Conservation (phyloP, 2,797 vertebrate species). For the Sebastes variabilis region DNA sequence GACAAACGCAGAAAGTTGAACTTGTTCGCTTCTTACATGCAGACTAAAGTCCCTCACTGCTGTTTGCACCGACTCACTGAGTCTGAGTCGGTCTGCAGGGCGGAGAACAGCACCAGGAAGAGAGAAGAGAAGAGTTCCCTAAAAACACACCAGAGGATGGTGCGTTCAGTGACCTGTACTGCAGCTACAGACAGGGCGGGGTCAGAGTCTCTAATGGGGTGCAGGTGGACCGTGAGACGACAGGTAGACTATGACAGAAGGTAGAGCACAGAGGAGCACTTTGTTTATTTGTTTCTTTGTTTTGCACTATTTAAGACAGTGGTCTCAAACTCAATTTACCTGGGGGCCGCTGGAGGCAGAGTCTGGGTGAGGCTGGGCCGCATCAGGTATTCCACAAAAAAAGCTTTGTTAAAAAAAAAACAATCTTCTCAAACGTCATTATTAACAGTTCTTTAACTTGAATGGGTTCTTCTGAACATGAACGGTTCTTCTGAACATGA, state of each 20-base stretch:
- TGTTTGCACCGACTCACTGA: neutral
- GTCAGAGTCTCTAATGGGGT: no score
- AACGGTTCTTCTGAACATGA: no score
- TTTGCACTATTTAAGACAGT: no score
- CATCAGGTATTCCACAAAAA: no score
- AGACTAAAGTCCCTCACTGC: neutral
- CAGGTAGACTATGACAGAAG: neutral
- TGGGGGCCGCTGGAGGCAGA: no score
- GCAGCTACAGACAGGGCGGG: neutral
- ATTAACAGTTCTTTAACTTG: no score
- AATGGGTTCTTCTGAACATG: no score
- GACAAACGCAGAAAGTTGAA: neutral
- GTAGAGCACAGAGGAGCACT: neutral
- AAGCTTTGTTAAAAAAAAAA: no score
- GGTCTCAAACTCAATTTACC: no score
- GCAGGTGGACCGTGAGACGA: neutral
- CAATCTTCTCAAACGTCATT: no score
- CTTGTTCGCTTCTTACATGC: neutral
- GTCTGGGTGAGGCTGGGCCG: no score
- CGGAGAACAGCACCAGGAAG: slow-evolving; percentile 45
- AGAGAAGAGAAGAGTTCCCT: slow-evolving; percentile 13
- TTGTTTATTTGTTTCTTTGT: no score
- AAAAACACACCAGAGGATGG: neutral
- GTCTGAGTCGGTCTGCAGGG: neutral
- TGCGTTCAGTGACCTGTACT: neutral